A percentile compares a stretch with the other conserved stretches of the same genome.
Evolutionary conservation across 37 sponge, comb jelly and placozoan genomes (phyloP).

Genomic region (Agelas oroides): DNA sequence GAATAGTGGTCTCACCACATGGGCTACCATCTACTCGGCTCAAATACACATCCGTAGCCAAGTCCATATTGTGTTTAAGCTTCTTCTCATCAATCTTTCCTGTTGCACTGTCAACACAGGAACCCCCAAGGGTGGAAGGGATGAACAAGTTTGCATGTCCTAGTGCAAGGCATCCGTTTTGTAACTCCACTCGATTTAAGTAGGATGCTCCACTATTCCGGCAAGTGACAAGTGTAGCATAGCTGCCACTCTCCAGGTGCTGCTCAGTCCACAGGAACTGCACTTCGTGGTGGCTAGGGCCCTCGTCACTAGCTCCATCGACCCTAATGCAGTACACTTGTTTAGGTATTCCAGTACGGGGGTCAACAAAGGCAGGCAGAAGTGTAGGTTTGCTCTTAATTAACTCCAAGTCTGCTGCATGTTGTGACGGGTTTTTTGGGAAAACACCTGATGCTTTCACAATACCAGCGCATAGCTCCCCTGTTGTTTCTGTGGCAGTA

Average conservation of each 20-base stretch:
- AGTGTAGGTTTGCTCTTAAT: neutral
- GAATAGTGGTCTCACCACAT: too few species aligned
- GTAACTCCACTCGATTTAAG: slow-evolving; percentile 31
- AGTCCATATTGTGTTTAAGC: too few species aligned
- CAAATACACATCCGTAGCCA: too few species aligned
- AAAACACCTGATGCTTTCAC: slow-evolving; percentile 5
- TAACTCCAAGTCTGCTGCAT: slow-evolving; percentile 15
- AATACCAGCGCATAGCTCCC: slow-evolving; percentile 17
- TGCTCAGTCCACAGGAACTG: slow-evolving; percentile 6
- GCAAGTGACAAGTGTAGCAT: slow-evolving; percentile 12
- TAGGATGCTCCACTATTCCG: slow-evolving; percentile 32
- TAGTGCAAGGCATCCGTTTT: slow-evolving; percentile 23
- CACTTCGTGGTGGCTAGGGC: slow-evolving; percentile 18
- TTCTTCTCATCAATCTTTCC: too few species aligned
- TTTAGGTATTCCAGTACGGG: neutral
- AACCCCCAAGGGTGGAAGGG: slow-evolving; percentile 40
- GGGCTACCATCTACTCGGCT: too few species aligned
- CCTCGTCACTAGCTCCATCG: slow-evolving; percentile 43
- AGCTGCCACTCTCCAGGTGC: neutral
- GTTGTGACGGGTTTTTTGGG: slow-evolving; percentile 18
- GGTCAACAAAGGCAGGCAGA: slow-evolving; percentile 13
- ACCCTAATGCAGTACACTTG: slow-evolving; percentile 36
- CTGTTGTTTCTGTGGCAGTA: slow-evolving; percentile 8
- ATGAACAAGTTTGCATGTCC: slow-evolving; percentile 51
- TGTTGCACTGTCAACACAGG: too few species aligned